Conservation (phyloP, 2,888 invertebrate species). For the Pinctada fucata region DNA sequence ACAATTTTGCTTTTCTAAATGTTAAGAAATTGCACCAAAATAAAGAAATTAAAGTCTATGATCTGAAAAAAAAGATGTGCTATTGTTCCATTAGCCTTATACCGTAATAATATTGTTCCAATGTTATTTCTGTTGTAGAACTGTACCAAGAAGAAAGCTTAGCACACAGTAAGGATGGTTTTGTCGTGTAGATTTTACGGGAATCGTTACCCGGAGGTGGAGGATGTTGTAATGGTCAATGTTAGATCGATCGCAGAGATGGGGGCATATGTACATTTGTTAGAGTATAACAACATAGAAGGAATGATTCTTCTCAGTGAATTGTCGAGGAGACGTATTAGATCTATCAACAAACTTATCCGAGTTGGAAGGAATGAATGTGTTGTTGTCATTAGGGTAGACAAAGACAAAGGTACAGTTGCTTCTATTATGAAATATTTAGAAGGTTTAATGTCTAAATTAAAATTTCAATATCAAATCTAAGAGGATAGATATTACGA, state of each 20-base stretch:
- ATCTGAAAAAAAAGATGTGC: no score
- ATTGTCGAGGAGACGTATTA: slow-evolving; percentile 97
- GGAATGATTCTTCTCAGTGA: slow-evolving; percentile 99
- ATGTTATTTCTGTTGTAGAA: no score
- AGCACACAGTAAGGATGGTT: slow-evolving; percentile 59
- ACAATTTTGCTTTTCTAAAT: no score
- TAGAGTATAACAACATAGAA: slow-evolving; percentile 99
- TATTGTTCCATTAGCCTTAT: no score
- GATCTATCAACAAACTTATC: slow-evolving; percentile 99
- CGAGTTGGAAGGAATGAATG: slow-evolving; percentile 99
- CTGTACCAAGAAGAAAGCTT: no score
- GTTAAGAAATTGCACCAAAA: no score
- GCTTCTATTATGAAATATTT: no score
- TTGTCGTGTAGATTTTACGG: slow-evolving; percentile 89
- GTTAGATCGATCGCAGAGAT: slow-evolving; percentile 98
- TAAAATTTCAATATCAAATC: no score
- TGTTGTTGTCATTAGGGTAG: slow-evolving; percentile 98
- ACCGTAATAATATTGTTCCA: no score
- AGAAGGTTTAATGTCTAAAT: no score
- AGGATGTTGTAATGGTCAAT: slow-evolving; percentile 99
- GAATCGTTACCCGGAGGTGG: slow-evolving; percentile 97
- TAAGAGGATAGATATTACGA: no score
- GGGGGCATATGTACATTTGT: slow-evolving; percentile 98
- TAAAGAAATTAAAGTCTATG: no score
- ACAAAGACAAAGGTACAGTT: slow-evolving; percentile 95